phyloP scores from a whole-genome alignment of 2,113 vertebrate species.

The Ibidorhyncha struthersii region DNA sequence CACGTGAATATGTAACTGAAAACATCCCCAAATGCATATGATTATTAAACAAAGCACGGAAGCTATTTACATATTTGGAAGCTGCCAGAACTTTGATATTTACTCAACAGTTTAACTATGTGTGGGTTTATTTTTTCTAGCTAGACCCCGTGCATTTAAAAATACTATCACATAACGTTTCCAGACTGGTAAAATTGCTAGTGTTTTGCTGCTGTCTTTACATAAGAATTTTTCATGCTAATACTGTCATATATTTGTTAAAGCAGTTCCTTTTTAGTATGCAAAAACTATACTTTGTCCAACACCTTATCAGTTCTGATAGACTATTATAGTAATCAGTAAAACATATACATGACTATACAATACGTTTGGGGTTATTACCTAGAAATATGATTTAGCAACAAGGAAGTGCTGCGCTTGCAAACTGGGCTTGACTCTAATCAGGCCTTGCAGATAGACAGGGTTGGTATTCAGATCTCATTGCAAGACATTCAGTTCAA shows the following conservation, averaged over 20 bases:
- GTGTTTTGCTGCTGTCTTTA: neutral
- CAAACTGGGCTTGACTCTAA: neutral
- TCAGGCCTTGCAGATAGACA: neutral
- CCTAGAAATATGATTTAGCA: neutral
- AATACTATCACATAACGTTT: neutral
- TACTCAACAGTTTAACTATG: neutral
- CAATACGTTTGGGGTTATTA: neutral
- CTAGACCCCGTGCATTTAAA: neutral
- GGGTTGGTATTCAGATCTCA: neutral
- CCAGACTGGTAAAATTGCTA: neutral
- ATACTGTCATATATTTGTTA: neutral
- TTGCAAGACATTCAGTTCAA: neutral
- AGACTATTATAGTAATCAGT: neutral
- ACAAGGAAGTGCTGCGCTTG: neutral
- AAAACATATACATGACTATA: neutral
- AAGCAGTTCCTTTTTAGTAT: neutral
- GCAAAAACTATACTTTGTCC: neutral
- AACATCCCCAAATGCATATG: neutral
- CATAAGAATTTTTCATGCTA: neutral
- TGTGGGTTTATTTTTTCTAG: neutral
- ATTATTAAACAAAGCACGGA: neutral
- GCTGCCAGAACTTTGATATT: conserved; percentile 2
- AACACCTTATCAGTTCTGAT: neutral
- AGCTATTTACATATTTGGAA: neutral
- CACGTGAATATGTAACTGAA: conserved; percentile 29